Conservation (phyloP, 2,113 vertebrate species). For the Trogon melanurus region DNA sequence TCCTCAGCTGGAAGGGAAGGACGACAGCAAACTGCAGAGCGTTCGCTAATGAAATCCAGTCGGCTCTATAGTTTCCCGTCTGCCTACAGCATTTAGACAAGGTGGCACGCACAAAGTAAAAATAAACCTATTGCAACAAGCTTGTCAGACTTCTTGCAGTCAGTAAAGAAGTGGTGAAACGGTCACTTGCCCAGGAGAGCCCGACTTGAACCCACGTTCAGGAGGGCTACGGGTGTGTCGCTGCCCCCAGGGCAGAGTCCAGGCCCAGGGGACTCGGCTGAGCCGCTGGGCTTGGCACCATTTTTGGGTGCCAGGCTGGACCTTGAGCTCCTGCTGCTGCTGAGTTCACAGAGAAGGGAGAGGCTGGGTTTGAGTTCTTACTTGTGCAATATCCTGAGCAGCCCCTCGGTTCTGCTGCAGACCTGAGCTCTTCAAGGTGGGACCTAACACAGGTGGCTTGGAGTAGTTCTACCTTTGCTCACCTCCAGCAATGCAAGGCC, state of each 20-base stretch:
- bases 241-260: not conserved
- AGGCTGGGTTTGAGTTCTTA: not conserved
- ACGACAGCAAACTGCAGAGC: not conserved
- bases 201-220: fast-evolving
- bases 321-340: not conserved
- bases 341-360: not conserved
- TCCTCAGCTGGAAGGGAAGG: not conserved
- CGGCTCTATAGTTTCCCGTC: not conserved
- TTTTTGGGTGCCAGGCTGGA: too few species aligned
- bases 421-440: not conserved
- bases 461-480: not conserved
- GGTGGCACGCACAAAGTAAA: fast-evolving
- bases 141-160: not conserved
- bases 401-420: not conserved
- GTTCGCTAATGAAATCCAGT: not conserved
- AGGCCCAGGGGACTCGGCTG: not conserved
- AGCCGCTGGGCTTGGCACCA: fast-evolving
- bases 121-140: not conserved
- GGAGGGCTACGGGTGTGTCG: not conserved
- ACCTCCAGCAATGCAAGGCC: not conserved
- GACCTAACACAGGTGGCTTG: not conserved
- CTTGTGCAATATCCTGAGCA: fast-evolving
- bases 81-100: fast-evolving
- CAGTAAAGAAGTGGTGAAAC: not conserved
- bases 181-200: fast-evolving